Conservation (phyloP, 2,888 invertebrate genomes). For the Trissolcus japonicus region DNA sequence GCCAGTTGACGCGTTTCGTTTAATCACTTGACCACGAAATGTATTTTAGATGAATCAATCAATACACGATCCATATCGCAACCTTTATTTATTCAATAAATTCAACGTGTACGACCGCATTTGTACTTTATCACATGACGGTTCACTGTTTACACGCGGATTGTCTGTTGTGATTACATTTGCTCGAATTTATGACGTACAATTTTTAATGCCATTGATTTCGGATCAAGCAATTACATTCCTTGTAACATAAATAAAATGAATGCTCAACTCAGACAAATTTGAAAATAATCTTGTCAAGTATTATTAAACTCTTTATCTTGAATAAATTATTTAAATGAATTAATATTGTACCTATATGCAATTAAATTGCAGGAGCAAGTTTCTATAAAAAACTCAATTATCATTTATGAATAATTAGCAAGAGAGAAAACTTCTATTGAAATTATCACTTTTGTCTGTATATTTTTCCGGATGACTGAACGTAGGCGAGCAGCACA, state of each 20-base stretch:
- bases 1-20: conserved; percentile 27
- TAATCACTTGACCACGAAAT: conserved; percentile 42
- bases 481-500: no score
- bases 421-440: background rate
- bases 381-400: background rate
- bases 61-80: conserved; percentile 10
- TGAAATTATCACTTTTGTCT: conserved; percentile 9
- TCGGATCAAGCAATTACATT: background rate
- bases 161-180: conserved; percentile 23
- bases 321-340: no score
- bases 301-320: no score
- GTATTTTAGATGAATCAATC: conserved; percentile 46
- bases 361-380: no score
- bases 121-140: conserved; percentile 30
- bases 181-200: conserved; percentile 9
- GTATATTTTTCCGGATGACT: conserved; percentile 21
- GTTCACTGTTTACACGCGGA: conserved; percentile 32
- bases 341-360: no score
- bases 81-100: conserved; percentile 32
- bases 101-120: conserved; percentile 4
- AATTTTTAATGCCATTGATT: conserved; percentile 9
- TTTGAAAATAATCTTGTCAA: no score
- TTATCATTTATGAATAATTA: conserved; percentile 13
- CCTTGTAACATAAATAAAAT: no score
- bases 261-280: no score